These are phyloP conservation scores for Macroteleia sp. DNA, from an alignment of 2,888 invertebrate species.

Conservation along the genomic window DNA sequence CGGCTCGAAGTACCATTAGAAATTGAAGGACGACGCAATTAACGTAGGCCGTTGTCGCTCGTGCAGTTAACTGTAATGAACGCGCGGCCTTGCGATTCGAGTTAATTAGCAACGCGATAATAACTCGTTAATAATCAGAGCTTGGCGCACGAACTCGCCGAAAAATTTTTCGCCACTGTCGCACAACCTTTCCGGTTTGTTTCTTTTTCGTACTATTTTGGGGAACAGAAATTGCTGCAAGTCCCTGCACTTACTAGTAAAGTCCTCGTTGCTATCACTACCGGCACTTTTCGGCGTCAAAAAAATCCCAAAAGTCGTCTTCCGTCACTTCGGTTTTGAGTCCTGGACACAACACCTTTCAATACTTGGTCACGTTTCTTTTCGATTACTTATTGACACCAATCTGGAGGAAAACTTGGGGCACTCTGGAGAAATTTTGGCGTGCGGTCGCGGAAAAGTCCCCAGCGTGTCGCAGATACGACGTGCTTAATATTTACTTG, in stretches of 20 bases:
- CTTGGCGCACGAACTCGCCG: conserved; percentile 45
- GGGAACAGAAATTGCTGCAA: conserved; percentile 3
- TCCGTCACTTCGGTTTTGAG: neutral
- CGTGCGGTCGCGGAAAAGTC: neutral
- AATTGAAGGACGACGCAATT: conserved; percentile 74
- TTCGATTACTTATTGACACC: too few relatives aligned
- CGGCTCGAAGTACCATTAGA: conserved; percentile 38
- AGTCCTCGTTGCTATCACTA: conserved; percentile 2
- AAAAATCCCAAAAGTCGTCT: neutral
- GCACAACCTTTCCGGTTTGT: conserved; percentile 6
- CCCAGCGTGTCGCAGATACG: conserved; percentile 4
- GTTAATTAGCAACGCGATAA: conserved; percentile 81
- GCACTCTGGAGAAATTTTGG: neutral
- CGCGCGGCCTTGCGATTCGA: conserved; percentile 82
- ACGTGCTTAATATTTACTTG: neutral
- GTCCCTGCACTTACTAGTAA: neutral
- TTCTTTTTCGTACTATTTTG: neutral
- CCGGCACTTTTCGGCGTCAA: neutral
- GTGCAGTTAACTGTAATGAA: conserved; percentile 83
- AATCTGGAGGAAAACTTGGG: neutral
- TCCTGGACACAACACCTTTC: neutral
- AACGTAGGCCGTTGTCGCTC: conserved; percentile 78
- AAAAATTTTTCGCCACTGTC: conserved; percentile 15
- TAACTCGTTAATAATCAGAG: conserved; percentile 81
- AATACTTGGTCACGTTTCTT: too few relatives aligned